Percentiles rank a stretch among this genome's conserved stretches.
Evolutionary conservation across 2,113 vertebrate species (phyloP).

Genomic region (Cathartes aura): DNA sequence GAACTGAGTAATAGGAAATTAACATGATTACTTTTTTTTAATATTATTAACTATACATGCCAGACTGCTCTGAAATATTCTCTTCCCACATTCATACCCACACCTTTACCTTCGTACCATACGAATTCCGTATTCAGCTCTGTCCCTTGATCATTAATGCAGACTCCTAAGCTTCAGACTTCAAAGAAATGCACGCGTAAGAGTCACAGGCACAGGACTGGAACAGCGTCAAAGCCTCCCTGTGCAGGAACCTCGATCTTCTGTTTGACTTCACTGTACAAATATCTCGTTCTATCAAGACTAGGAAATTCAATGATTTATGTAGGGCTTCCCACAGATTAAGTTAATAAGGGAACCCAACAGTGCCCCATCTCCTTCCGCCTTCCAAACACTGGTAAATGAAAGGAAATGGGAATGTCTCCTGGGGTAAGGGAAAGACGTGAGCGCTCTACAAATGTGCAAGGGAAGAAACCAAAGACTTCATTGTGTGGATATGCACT

Average conservation of each 20-base stretch:
- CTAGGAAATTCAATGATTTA: slow-evolving; percentile 11
- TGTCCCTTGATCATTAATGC: slow-evolving; percentile 67
- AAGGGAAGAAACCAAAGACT: slow-evolving; percentile 16
- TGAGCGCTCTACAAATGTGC: neutral
- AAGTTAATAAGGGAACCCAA: slow-evolving; percentile 22
- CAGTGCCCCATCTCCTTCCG: slow-evolving; percentile 9
- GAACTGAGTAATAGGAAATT: neutral
- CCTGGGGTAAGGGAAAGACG: neutral
- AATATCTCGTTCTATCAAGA: neutral
- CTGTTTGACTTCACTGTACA: neutral
- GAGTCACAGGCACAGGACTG: slow-evolving; percentile 46
- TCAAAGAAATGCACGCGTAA: slow-evolving; percentile 39
- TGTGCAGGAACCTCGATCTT: neutral
- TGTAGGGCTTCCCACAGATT: neutral
- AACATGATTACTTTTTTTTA: neutral
- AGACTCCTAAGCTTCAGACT: slow-evolving; percentile 56
- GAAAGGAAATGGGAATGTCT: slow-evolving; percentile 41
- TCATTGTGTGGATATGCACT: neutral
- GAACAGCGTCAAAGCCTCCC: neutral
- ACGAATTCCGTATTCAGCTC: neutral
- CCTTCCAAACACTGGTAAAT: slow-evolving; percentile 3
- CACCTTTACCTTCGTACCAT: slow-evolving; percentile 28
- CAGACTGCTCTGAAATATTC: slow-evolving; percentile 15
- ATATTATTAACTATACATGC: slow-evolving; percentile 25
- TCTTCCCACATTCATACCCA: slow-evolving; percentile 27